Evolutionary conservation across 2,797 vertebrate species (phyloP), one percentile per base, ranked within the genome.

Genomic region (Lacerta agilis): DNA sequence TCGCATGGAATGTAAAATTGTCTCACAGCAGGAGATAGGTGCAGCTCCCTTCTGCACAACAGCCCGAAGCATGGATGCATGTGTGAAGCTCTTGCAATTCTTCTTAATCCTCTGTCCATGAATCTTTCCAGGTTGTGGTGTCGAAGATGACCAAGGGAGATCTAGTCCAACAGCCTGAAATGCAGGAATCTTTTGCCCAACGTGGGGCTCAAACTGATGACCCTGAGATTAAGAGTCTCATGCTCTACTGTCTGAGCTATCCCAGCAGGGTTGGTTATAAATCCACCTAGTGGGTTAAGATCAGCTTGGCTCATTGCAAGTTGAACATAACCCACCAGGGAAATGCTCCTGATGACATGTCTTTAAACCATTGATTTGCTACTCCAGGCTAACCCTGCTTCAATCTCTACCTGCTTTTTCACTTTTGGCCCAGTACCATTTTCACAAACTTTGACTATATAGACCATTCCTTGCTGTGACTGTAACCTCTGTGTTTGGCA

Each of bases 401-500:
- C 5, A 25, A 61, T 61, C 27, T 75, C 45, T 49, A 11, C 15
- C 43, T 36, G n/a, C 49, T 79, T 79, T 71, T 38, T 71, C 18
- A 43, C 5, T 79, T 49, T 43, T 79, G 43, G 25, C 85, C 58
- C n/a, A 86, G 27, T 11, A 78, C 23, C 66, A 72, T 27, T 77
- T 77, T 33, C 58, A 45, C 33, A 79, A 11, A 45, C 43, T 69
- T 18, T 69, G 43, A 20, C 43, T n/a, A 27, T 71, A 81, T 71
- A 81, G 36, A 61, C 58, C 72, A 73, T 61, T 49, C 27, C 29
- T 61, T 64, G 55, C 29, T 75, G 79, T 87, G 36, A 69, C 82
- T 61, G 10, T 64, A 72, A 61, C 66, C 66, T 86, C 49, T 80
- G 33, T 86, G 64, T 80, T 86, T 80, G 79, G 77, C 67, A 58